Evolutionary conservation across 2,113 vertebrate species (phyloP).

Genomic region (Leptobrachium ailaonicum): DNA sequence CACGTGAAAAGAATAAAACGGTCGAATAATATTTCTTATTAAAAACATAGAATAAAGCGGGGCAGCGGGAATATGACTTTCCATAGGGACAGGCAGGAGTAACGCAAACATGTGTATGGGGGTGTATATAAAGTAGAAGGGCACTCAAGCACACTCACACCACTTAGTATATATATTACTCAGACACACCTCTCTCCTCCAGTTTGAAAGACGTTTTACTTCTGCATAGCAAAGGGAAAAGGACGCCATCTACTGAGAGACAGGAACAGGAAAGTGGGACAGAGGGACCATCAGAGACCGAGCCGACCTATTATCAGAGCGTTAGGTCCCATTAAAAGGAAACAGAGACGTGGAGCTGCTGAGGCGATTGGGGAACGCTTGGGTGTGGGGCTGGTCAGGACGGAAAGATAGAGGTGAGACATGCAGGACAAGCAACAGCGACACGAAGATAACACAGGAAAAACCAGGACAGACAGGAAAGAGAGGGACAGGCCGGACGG

Average conservation of each 20-base stretch:
- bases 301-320: background rate
- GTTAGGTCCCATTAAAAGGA: too few relatives aligned
- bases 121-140: too few relatives aligned
- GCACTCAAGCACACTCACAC: background rate
- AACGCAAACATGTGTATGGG: too few relatives aligned
- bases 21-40: too few relatives aligned
- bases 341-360: background rate
- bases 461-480: too few relatives aligned
- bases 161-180: constrained; percentile 7
- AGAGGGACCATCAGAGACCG: background rate
- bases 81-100: too few relatives aligned
- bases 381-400: too few relatives aligned
- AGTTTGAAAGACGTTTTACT: constrained; percentile 39
- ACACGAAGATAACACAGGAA: constrained; percentile 3
- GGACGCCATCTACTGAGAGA: background rate
- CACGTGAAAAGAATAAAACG: too few relatives aligned
- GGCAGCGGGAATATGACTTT: too few relatives aligned
- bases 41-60: too few relatives aligned
- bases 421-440: constrained; percentile 16
- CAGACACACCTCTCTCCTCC: constrained; percentile 40
- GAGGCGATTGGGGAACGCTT: too few relatives aligned
- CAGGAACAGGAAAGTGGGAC: background rate
- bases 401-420: background rate
- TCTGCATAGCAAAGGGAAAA: constrained; percentile 45
- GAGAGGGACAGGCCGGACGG: too few relatives aligned